These are phyloP conservation scores for Chrysina gloriosa DNA, from an alignment of 2,888 invertebrate genomes.

Conservation along the genomic window DNA sequence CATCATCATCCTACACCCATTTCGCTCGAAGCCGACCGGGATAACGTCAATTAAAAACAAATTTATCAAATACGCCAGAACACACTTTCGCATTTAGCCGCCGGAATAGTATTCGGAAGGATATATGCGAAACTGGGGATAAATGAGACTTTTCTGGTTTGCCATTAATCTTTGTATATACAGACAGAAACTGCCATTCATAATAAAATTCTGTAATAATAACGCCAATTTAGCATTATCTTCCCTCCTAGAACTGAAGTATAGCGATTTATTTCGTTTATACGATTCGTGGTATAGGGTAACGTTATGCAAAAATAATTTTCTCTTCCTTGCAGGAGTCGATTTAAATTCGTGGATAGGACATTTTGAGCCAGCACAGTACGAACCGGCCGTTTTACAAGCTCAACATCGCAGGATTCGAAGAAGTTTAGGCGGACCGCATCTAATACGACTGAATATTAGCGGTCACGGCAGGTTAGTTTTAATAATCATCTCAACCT, in stretches of 20 bases:
- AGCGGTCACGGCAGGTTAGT: constrained; percentile 75
- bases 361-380: constrained; percentile 83
- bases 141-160: no score
- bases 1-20: no score
- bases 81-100: neutral
- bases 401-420: constrained; percentile 65
- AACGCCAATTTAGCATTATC: no score
- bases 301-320: neutral
- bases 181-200: no score
- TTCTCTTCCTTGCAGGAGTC: constrained; percentile 64
- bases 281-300: no score
- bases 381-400: constrained; percentile 69
- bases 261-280: no score
- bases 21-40: neutral
- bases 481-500: constrained; percentile 4
- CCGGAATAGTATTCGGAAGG: no score
- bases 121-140: no score
- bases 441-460: constrained; percentile 71
- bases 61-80: neutral
- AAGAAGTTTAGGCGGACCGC: constrained; percentile 62
- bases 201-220: no score
- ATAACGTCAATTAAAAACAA: neutral
- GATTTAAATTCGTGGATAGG: constrained; percentile 80
- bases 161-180: no score
- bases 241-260: no score